A percentile compares a stretch with the other conserved stretches of the same genome.
These are phyloP conservation scores for Discoglossus pictus DNA, from an alignment of 2,797 vertebrate genomes.

Conservation along the genomic window DNA sequence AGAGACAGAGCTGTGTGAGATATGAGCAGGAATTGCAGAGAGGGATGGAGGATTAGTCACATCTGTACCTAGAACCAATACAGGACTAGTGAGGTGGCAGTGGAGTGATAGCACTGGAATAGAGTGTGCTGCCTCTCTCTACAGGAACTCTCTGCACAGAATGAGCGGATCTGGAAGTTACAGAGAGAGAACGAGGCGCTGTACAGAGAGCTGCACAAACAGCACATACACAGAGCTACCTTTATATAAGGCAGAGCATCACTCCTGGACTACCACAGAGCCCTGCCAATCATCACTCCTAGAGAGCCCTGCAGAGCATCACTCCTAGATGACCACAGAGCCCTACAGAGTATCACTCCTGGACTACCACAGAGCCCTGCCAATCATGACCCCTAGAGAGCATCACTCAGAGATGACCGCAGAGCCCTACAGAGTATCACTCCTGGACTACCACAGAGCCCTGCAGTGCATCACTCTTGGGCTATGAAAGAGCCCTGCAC, in stretches of 20 bases:
- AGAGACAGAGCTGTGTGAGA: not conserved
- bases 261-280: too few relatives aligned
- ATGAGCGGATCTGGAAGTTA: slow-evolving; percentile 47
- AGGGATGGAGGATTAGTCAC: too few relatives aligned
- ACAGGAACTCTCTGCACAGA: slow-evolving; percentile 53
- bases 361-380: too few relatives aligned
- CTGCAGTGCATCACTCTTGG: too few relatives aligned
- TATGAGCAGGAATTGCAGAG: too few relatives aligned
- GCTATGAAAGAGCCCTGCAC: too few relatives aligned
- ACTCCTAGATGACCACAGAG: not conserved
- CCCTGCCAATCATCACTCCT: too few relatives aligned
- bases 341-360: not conserved
- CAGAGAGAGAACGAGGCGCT: slow-evolving; percentile 29
- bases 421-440: slow-evolving; percentile 1
- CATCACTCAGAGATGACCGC: not conserved
- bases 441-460: not conserved
- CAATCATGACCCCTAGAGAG: not conserved
- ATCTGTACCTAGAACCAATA: too few relatives aligned
- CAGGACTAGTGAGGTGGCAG: too few relatives aligned
- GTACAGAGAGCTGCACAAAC: slow-evolving; percentile 34
- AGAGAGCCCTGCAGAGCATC: not conserved
- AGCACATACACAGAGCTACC: slow-evolving; percentile 21
- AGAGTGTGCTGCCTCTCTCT: slow-evolving; percentile 15
- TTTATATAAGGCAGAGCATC: slow-evolving; percentile 37
- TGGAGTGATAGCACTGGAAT: not conserved